A percentile compares a stretch with the other conserved stretches of the same genome.
Evolutionary conservation across 2,113 vertebrate species (phyloP).

Genomic region (Coracopsis vasa): DNA sequence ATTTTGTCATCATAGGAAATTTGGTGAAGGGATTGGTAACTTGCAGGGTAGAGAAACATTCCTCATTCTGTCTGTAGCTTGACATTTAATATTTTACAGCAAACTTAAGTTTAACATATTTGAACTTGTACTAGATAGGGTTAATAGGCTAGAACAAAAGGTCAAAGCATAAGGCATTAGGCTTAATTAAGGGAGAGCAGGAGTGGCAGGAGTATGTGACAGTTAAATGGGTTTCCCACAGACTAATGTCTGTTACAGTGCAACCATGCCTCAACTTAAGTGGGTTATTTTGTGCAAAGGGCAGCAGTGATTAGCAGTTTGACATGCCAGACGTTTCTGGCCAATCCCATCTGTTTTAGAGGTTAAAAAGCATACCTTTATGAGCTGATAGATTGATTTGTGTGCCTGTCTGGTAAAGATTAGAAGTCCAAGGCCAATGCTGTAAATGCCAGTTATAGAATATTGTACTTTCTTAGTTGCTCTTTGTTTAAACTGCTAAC

Average conservation of each 20-base stretch:
- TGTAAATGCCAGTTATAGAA: constrained; percentile 83
- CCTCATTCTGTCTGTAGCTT: constrained; percentile 30
- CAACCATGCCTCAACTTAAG: constrained; percentile 90
- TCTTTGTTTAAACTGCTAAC: constrained; percentile 74
- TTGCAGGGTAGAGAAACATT: background rate
- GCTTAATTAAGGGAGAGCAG: constrained; percentile 84
- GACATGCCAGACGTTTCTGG: constrained; percentile 92
- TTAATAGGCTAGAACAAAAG: constrained; percentile 84
- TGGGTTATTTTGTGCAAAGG: constrained; percentile 87
- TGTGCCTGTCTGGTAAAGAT: constrained; percentile 91
- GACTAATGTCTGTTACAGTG: constrained; percentile 82
- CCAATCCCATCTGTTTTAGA: constrained; percentile 92
- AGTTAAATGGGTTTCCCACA: constrained; percentile 86
- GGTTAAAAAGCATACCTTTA: constrained; percentile 94
- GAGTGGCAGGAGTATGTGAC: constrained; percentile 80
- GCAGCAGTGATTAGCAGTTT: constrained; percentile 85
- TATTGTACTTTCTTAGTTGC: constrained; percentile 69
- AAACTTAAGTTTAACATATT: constrained; percentile 78
- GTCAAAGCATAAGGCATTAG: constrained; percentile 84
- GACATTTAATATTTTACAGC: constrained; percentile 73
- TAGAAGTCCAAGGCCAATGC: constrained; percentile 92
- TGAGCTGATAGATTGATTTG: constrained; percentile 97
- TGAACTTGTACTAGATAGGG: constrained; percentile 82
- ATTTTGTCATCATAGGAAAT: background rate
- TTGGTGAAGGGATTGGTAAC: background rate